These are phyloP conservation scores for Crypturellus tataupa DNA, from an alignment of 2,797 vertebrate genomes.

Conservation along the genomic window DNA sequence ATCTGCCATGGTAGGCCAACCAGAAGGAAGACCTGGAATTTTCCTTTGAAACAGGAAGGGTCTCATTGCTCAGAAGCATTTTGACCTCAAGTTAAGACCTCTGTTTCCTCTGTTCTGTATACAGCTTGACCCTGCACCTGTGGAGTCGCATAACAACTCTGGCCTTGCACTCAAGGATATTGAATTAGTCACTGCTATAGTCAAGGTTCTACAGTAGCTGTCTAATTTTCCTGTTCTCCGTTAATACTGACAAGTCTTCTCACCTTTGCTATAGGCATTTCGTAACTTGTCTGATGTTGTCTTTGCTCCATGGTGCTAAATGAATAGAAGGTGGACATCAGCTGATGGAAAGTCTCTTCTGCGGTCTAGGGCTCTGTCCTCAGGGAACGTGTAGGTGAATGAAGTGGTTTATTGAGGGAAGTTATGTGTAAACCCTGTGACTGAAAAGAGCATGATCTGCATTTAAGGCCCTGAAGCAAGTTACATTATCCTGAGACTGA, in stretches of 20 bases:
- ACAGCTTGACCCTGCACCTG: background rate
- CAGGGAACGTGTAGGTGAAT: background rate
- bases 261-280: background rate
- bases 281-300: background rate
- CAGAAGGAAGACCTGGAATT: constrained; percentile 43
- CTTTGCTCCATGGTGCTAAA: background rate
- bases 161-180: background rate
- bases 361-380: background rate
- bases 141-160: background rate
- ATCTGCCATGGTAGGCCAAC: background rate
- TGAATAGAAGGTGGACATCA: background rate
- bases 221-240: background rate
- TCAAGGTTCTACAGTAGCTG: background rate
- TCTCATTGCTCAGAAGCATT: constrained; percentile 11
- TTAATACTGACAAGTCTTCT: background rate
- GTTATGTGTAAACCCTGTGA: background rate
- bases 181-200: background rate
- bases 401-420: background rate
- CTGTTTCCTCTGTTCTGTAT: background rate
- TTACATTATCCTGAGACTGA: background rate
- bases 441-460: background rate
- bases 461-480: background rate
- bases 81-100: constrained; percentile 23
- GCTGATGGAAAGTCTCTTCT: background rate
- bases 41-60: constrained; percentile 46